Conservation (phyloP, 2,113 vertebrate genomes). For the Brachyhypopomus gauderio region DNA sequence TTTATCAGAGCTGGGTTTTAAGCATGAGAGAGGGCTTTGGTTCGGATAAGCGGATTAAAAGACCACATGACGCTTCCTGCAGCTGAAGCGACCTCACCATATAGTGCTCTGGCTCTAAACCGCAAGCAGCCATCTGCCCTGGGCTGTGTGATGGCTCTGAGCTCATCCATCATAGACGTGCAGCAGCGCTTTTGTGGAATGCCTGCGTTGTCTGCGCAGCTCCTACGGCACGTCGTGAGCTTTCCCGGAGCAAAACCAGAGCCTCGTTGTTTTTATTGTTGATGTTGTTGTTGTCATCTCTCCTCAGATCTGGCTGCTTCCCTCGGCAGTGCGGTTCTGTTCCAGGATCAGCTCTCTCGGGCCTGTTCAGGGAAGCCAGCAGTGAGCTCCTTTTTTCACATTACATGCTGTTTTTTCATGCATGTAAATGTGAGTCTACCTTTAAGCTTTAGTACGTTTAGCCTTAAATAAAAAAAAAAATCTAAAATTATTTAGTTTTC, state of each 20-base stretch:
- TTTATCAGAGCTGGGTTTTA: constrained; percentile 54
- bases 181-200: constrained; percentile 20
- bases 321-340: constrained; percentile 67
- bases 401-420: background rate
- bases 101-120: constrained; percentile 35
- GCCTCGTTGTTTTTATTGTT: constrained; percentile 31
- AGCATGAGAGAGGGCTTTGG: constrained; percentile 13
- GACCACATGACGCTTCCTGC: constrained; percentile 51
- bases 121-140: constrained; percentile 32
- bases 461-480: too few relatives aligned
- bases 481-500: too few relatives aligned
- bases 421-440: background rate
- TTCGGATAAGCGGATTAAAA: constrained; percentile 57
- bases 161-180: constrained; percentile 34
- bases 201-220: constrained; percentile 4
- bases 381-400: constrained; percentile 21
- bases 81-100: constrained; percentile 22
- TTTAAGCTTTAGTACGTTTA: too few relatives aligned
- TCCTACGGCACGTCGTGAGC: constrained; percentile 23
- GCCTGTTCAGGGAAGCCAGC: background rate
- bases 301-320: constrained; percentile 70
- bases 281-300: constrained; percentile 48
- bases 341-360: constrained; percentile 54
- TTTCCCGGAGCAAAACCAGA: constrained; percentile 11
- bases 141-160: constrained; percentile 32